A percentile compares a stretch with the other conserved stretches of the same genome.
phyloP scores from a whole-genome alignment of 2,888 invertebrate species.

The Lasioglossum zephyrum region DNA sequence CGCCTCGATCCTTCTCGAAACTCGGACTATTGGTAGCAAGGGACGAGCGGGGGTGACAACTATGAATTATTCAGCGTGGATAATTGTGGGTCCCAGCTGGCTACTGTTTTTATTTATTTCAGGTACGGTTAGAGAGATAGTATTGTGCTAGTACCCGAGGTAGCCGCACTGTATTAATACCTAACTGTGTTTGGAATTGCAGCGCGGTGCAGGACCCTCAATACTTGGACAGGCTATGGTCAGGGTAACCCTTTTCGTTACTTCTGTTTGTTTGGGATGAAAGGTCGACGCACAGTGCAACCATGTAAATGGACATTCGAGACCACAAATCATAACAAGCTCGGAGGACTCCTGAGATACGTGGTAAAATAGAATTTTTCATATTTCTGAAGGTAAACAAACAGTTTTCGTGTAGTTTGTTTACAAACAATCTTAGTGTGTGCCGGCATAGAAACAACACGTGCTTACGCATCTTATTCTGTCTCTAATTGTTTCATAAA shows the following conservation, averaged over 20 bases:
- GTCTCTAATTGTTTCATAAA: too few species aligned
- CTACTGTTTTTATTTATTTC: slow-evolving; percentile 11
- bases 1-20: slow-evolving; percentile 9
- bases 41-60: background rate
- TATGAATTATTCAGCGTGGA: slow-evolving; percentile 8
- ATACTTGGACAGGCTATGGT: background rate
- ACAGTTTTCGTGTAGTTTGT: too few species aligned
- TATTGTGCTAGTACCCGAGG: background rate
- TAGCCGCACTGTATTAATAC: background rate
- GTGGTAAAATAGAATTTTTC: too few species aligned
- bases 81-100: background rate
- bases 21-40: background rate
- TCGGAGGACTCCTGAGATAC: too few species aligned
- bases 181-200: background rate
- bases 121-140: background rate
- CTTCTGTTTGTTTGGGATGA: background rate
- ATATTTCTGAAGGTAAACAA: too few species aligned
- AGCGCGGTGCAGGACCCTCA: background rate
- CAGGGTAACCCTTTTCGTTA: background rate
- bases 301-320: too few species aligned
- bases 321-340: too few species aligned
- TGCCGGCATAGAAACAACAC: too few species aligned
- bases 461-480: too few species aligned
- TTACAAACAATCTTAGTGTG: too few species aligned
- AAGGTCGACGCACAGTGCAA: background rate